Evolutionary conservation across 2,797 vertebrate genomes (phyloP).

Genomic region (Fistularia tabacaria): DNA sequence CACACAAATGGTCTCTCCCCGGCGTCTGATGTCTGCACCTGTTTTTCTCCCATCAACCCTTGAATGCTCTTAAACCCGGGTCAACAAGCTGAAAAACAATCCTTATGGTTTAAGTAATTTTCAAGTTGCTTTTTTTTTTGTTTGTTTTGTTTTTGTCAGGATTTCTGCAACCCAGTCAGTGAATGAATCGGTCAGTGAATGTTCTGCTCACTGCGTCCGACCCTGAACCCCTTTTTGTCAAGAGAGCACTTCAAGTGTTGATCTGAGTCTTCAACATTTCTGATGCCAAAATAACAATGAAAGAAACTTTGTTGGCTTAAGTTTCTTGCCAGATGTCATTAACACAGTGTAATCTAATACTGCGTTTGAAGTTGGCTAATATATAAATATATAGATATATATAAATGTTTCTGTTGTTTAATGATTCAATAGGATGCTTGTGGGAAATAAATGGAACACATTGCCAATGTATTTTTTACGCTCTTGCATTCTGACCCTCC

Average conservation of each 20-base stretch:
- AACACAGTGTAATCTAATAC: slow-evolving; percentile 54
- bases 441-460: slow-evolving; percentile 42
- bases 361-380: slow-evolving; percentile 52
- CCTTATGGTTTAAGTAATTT: too few species aligned
- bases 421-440: slow-evolving; percentile 56
- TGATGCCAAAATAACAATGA: slow-evolving; percentile 50
- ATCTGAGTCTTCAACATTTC: slow-evolving; percentile 30
- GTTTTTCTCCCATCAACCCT: neutral
- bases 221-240: slow-evolving; percentile 8
- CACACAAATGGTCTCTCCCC: slow-evolving; percentile 1
- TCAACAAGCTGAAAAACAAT: slow-evolving; percentile 3
- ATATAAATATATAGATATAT: slow-evolving; percentile 50
- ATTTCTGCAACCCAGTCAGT: neutral
- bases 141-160: too few species aligned
- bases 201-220: neutral
- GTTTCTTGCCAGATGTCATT: slow-evolving; percentile 56
- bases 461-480: slow-evolving; percentile 69
- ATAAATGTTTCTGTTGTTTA: slow-evolving; percentile 48
- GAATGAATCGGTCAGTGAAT: too few species aligned
- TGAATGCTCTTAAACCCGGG: slow-evolving; percentile 15
- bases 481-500: slow-evolving; percentile 24
- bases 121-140: too few species aligned
- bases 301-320: slow-evolving; percentile 31
- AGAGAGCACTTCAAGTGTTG: slow-evolving; percentile 15
- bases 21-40: too few species aligned